Conservation (phyloP, 23 tunicate species). For the Aplidium turbinatum region DNA sequence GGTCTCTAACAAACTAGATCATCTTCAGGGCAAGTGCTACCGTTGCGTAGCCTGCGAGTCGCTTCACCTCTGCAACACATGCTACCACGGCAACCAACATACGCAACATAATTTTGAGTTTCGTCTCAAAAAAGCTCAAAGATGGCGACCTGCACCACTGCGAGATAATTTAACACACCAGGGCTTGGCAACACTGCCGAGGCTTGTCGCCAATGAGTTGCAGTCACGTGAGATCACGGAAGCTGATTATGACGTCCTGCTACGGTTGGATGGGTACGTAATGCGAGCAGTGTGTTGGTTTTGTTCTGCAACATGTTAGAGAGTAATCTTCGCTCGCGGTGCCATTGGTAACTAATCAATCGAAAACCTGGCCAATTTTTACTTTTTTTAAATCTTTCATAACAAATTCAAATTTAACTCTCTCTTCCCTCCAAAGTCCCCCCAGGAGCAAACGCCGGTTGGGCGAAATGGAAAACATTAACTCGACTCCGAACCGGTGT, state of each 20-base stretch:
- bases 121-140: conserved; percentile 58
- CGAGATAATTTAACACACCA: conserved; percentile 3
- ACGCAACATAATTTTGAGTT: conserved; percentile 67
- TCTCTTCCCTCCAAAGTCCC: too few relatives aligned
- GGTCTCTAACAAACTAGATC: background rate
- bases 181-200: background rate
- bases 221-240: conserved; percentile 69
- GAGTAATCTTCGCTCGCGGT: too few relatives aligned
- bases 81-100: conserved; percentile 69
- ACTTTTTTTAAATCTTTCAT: too few relatives aligned
- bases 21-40: conserved; percentile 83
- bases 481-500: too few relatives aligned
- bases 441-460: too few relatives aligned
- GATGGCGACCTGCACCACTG: conserved; percentile 73
- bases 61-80: conserved; percentile 76
- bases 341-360: too few relatives aligned
- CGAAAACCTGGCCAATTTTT: too few relatives aligned
- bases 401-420: too few relatives aligned
- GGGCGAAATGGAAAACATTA: too few relatives aligned
- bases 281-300: too few relatives aligned
- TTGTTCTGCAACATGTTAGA: too few relatives aligned
- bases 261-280: conserved; percentile 63
- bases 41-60: conserved; percentile 48
- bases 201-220: conserved; percentile 45
- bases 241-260: conserved; percentile 78